Evolutionary conservation across 2,113 vertebrate genomes (phyloP).

Genomic region (Nannospalax galili): DNA sequence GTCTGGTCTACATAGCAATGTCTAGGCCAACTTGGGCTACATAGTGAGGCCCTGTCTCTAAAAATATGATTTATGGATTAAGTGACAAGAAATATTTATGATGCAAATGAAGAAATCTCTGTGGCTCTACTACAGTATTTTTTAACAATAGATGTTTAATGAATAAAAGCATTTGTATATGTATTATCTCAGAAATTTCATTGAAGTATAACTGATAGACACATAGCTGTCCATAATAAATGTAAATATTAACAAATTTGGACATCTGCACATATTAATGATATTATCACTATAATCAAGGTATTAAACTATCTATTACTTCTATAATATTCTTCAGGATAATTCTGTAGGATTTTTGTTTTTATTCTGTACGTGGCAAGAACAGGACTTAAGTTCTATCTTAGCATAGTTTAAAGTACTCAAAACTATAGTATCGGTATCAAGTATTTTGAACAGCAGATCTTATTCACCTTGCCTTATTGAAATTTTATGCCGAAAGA

Average conservation of each 20-base stretch:
- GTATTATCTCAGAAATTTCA: background rate
- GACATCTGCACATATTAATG: background rate
- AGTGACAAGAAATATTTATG: background rate
- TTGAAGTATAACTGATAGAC: background rate
- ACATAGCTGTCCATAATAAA: background rate
- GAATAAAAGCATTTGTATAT: background rate
- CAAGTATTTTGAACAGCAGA: background rate
- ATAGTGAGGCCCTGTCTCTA: too few relatives aligned
- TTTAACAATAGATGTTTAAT: background rate
- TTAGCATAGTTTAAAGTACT: background rate
- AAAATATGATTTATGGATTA: too few relatives aligned
- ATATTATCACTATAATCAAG: background rate
- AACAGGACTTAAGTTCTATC: background rate
- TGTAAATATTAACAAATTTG: background rate
- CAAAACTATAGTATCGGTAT: background rate
- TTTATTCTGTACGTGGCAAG: background rate
- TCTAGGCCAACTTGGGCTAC: too few relatives aligned
- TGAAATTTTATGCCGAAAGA: background rate
- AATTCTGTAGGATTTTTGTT: background rate
- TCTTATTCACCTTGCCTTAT: background rate
- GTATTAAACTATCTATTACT: background rate
- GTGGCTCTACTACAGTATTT: background rate
- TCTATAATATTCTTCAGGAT: too few relatives aligned
- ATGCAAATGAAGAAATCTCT: background rate
- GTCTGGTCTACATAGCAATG: too few relatives aligned